Base-by-base conservation (phyloP, 2,797 vertebrate genomes). In the Anomalospiza imberbis region DNA sequence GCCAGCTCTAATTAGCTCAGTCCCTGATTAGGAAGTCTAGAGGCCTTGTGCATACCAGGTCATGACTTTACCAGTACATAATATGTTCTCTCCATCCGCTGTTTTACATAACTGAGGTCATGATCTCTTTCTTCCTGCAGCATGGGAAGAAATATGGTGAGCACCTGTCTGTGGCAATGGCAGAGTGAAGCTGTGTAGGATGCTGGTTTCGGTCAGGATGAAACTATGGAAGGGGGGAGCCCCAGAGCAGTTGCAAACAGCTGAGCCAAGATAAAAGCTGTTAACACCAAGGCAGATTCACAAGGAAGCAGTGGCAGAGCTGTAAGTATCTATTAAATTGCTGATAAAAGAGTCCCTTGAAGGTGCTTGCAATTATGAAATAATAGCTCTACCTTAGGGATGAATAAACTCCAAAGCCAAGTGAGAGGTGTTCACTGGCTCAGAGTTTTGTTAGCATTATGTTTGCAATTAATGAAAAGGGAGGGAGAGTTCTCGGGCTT, bases 361-460 rank as follows among this genome's bases (percentile, higher is more conserved):
- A 93, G 89, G 74, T 82, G 66, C 74, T 95, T 87, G 83, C 73
- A 90, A 62, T 96, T 90, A 89, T 5, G 38, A 86, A 84, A 73
- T 76, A 86, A 79, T 76, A 86, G 88, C 66, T 80, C 31, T 85
- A 73, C 86, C 93, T 88, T 58, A 87, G 88, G 94, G 95, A 93
- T 73, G 88, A 97, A 91, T 96, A 74, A 89, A 91, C 61, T 67
- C 88, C 85, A 91, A 95, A 95, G 88, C 31, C 88, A 88, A 96
- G 71, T 44, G 53, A 90, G 89, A 91, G 36, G 61, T 87, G 80
- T 80, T 94, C 57, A 13, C 58, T 75, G 68, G 42, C 93, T 92
- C 61, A 31, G 66, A 55, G 91, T 78, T 91, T 74, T 88, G 60
- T 84, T 88, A 73, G 70, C 74, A 12, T 61, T 76, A 66, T 13